A percentile compares a stretch with the other conserved stretches of the same genome.
These are phyloP conservation scores for Phrixothrix hirtus DNA, from an alignment of 2,888 invertebrate species.

Conservation along the genomic window DNA sequence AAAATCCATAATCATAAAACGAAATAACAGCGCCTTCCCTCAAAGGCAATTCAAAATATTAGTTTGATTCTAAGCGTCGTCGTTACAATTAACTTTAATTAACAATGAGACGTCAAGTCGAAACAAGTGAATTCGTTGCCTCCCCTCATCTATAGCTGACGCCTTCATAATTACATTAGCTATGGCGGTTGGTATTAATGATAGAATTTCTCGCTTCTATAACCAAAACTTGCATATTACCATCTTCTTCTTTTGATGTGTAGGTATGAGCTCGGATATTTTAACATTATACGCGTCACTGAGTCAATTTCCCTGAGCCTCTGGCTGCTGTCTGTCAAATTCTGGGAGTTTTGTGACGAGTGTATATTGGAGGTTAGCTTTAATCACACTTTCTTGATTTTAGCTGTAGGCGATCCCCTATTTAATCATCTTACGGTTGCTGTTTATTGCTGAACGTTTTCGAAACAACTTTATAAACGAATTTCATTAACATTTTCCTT, in stretches of 20 bases:
- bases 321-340: constrained; percentile 44
- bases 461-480: constrained; percentile 10
- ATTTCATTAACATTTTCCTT: constrained; percentile 11
- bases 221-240: constrained; percentile 7
- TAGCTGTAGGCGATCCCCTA: constrained; percentile 26
- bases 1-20: constrained; percentile 31
- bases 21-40: constrained; percentile 25
- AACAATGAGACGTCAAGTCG: constrained; percentile 41
- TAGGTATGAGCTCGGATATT: constrained; percentile 34
- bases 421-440: constrained; percentile 29
- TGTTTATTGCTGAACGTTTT: constrained; percentile 22
- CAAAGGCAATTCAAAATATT: constrained; percentile 38
- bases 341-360: constrained; percentile 33
- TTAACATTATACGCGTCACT: constrained; percentile 47
- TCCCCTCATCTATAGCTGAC: constrained; percentile 30
- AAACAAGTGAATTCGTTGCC: constrained; percentile 39
- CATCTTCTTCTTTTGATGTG: constrained; percentile 29
- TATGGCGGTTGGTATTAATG: constrained; percentile 35
- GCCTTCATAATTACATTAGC: constrained; percentile 33
- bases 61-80: constrained; percentile 39
- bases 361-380: constrained; percentile 36
- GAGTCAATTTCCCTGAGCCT: constrained; percentile 48
- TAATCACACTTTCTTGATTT: constrained; percentile 40
- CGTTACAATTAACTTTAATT: constrained; percentile 45
- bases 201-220: constrained; percentile 24